Base-by-base conservation (phyloP, 2,888 invertebrate genomes). In the Cepaea hortensis region DNA sequence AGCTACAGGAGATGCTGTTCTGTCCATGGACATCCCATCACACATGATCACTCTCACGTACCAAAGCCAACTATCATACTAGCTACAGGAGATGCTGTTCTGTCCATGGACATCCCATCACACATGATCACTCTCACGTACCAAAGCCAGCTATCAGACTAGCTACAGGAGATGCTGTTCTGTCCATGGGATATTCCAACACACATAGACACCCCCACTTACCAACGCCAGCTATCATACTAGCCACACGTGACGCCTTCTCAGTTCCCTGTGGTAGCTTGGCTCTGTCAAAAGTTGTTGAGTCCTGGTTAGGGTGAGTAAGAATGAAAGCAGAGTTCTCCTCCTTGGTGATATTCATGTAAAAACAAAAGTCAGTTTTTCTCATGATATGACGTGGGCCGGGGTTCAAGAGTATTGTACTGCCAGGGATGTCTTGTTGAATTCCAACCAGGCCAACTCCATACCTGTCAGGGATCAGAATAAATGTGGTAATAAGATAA, bases 321-420 rank as follows among this genome's bases (percentile, higher is more conserved):
- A 94, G 91, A 80, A 94, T 93, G 88, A 98, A 98, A 77, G 98
- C 97, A 18, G 98, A 98, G 94, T 99, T 98, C 95, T 99, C 98
- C 95, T 99, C 99, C 94, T 99, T 98, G 76, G 98, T 98, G 91
- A 99, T 98, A 95, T 98, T 98, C 97, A 99, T 97, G 95, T 99
- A 99, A 95, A 98, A 98, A 95, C 98, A 98, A 65, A 98, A 98
- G 95, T 99, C 99, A 91, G 97, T 97, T 94, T 97, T 97, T 95
- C 98, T 98, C 98, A 99, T 98, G 93, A 98, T 98, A 95, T 99
- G 99, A 79, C 98, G 96, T 0, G 98, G 98, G 20, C 99, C 99
- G 0, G 99, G 99, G 95, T 99, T 99, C 89, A 99, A 95, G 85
- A 98, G 96, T 92, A 99, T 99, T 91, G 98, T 98, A 95, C 98